phyloP scores from a whole-genome alignment of 1,140 invertebrate genomes.

The Streblospio benedicti region DNA sequence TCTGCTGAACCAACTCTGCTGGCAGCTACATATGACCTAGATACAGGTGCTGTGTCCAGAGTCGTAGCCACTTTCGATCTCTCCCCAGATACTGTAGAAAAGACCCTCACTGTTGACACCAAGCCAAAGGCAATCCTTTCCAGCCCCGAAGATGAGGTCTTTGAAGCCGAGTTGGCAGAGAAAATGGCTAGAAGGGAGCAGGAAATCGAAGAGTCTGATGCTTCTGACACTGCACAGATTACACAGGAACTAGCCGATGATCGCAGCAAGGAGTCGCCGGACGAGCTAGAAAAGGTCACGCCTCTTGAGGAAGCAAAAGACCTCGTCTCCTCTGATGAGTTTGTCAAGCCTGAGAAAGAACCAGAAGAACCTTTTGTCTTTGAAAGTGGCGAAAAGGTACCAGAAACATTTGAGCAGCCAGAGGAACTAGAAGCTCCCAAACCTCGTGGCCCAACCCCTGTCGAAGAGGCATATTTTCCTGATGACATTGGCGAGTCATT shows the following conservation, averaged over 20 bases:
- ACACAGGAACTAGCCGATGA: background rate
- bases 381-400: too few relatives aligned
- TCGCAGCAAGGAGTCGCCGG: background rate
- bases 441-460: too few relatives aligned
- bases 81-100: conserved; percentile 43
- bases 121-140: conserved; percentile 42
- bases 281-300: background rate
- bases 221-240: too few relatives aligned
- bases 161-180: conserved; percentile 49
- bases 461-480: too few relatives aligned
- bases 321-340: too few relatives aligned
- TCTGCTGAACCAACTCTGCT: conserved; percentile 40
- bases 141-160: conserved; percentile 50
- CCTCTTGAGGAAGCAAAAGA: background rate
- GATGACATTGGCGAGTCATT: too few relatives aligned
- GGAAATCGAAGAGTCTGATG: background rate
- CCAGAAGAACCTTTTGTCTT: too few relatives aligned
- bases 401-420: too few relatives aligned
- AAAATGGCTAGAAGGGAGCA: background rate
- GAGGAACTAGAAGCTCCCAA: too few relatives aligned
- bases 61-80: conserved; percentile 43
- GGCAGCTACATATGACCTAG: conserved; percentile 44
- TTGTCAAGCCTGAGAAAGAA: too few relatives aligned
- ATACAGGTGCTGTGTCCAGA: conserved; percentile 40
- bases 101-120: conserved; percentile 28